Evolutionary conservation across 1,140 invertebrate genomes (phyloP).

Genomic region (Thaumatotibia leucotreta): DNA sequence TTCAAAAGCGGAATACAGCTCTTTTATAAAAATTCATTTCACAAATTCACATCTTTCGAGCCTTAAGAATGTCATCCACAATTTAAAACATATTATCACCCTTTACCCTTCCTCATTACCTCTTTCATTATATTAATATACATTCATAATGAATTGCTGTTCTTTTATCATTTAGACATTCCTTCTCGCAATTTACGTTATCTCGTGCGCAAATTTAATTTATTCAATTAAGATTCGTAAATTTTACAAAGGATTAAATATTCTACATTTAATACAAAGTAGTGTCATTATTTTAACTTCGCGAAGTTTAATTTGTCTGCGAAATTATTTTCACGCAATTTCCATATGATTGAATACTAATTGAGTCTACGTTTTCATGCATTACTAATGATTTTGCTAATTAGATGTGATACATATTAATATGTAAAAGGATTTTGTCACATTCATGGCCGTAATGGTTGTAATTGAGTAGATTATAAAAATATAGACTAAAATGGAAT

Average conservation of each 20-base stretch:
- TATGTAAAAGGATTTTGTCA: no score
- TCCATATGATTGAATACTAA: slow-evolving; percentile 1
- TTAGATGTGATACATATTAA: no score
- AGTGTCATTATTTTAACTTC: not conserved
- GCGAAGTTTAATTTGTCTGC: not conserved
- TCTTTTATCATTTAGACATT: slow-evolving; percentile 1
- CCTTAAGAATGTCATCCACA: not conserved
- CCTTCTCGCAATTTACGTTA: not conserved
- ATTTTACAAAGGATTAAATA: not conserved
- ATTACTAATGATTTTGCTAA: not conserved
- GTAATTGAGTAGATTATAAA: no score
- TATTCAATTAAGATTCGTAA: slow-evolving; percentile 8
- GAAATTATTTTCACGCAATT: not conserved
- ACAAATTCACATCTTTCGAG: no score
- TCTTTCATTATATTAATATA: not conserved
- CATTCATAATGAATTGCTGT: slow-evolving; percentile 6
- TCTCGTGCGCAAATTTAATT: not conserved
- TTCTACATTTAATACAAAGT: not conserved
- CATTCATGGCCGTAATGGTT: no score
- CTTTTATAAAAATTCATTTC: not conserved
- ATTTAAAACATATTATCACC: not conserved
- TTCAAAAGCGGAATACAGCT: not conserved
- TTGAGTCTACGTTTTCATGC: not conserved
- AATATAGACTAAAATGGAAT: no score
- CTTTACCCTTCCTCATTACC: not conserved